Conservation (phyloP, 2,797 vertebrate species). For the Acanthornis magna region DNA sequence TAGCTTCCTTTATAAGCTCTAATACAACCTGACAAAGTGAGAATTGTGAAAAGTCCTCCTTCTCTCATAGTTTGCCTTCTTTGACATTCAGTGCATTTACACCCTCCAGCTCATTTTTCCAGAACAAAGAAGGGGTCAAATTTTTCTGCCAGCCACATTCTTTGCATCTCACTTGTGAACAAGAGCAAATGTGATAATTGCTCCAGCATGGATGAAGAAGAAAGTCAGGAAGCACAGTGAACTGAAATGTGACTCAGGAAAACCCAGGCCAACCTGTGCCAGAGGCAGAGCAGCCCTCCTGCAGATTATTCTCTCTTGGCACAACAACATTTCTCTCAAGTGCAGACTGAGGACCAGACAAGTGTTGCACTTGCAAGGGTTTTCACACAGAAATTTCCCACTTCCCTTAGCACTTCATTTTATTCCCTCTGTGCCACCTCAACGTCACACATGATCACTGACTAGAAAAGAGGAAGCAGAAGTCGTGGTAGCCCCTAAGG, state of each 20-base stretch:
- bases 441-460: not conserved
- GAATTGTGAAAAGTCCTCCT: slow-evolving; percentile 9
- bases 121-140: slow-evolving; percentile 40
- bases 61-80: not conserved
- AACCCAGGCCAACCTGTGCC: not conserved
- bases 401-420: not conserved
- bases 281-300: not conserved
- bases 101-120: slow-evolving; percentile 31
- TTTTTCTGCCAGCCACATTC: slow-evolving; percentile 32
- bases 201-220: not conserved
- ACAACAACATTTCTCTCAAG: not conserved
- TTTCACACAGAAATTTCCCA: not conserved
- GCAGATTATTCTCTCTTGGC: not conserved
- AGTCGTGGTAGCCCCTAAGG: not conserved
- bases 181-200: slow-evolving; percentile 44
- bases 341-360: not conserved
- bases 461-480: not conserved
- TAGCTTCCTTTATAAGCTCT: slow-evolving; percentile 9
- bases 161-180: slow-evolving; percentile 41
- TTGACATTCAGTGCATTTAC: not conserved
- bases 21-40: slow-evolving; percentile 44
- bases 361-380: not conserved
- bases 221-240: not conserved
- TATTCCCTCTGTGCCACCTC: not conserved
- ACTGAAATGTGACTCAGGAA: not conserved